phyloP scores from a whole-genome alignment of 1,140 invertebrate genomes.

The Brachionus paranguensis region DNA sequence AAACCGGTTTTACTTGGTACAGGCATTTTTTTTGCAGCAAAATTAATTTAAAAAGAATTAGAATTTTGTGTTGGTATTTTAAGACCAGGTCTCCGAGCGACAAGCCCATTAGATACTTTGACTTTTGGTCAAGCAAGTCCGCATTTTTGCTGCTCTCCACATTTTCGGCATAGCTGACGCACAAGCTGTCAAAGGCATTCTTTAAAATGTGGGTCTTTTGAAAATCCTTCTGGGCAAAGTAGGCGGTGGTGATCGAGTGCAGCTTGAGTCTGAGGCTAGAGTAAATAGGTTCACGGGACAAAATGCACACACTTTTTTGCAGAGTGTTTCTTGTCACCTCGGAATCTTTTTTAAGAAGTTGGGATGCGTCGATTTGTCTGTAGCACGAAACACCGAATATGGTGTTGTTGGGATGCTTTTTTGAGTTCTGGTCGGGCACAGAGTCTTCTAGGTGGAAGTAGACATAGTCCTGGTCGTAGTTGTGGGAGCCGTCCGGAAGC shows the following conservation, averaged over 20 bases:
- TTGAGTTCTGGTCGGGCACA: slow-evolving; percentile 39
- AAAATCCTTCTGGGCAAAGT: slow-evolving; percentile 74
- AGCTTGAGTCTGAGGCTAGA: slow-evolving; percentile 67
- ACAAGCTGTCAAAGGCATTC: slow-evolving; percentile 86
- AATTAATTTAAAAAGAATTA: slow-evolving; percentile 86
- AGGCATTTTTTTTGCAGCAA: slow-evolving; percentile 75
- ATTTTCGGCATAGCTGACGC: slow-evolving; percentile 58
- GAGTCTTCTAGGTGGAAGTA: slow-evolving; percentile 74
- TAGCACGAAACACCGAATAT: slow-evolving; percentile 96
- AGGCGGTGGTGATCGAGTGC: slow-evolving; percentile 87
- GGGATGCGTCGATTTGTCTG: slow-evolving; percentile 87
- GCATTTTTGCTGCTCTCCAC: not conserved
- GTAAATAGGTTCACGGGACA: slow-evolving; percentile 50
- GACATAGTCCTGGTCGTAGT: slow-evolving; percentile 85
- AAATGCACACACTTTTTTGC: slow-evolving; percentile 83
- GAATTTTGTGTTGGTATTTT: slow-evolving; percentile 81
- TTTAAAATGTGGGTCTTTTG: slow-evolving; percentile 71
- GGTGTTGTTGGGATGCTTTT: slow-evolving; percentile 72
- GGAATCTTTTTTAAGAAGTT: slow-evolving; percentile 84
- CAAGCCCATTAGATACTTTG: slow-evolving; percentile 62
- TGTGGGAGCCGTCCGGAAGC: slow-evolving; percentile 93
- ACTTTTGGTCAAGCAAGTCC: not conserved
- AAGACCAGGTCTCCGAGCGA: slow-evolving; percentile 72
- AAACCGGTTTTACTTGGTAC: slow-evolving; percentile 86
- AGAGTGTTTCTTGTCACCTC: slow-evolving; percentile 91